These are phyloP conservation scores for Drosophila subpulchrella DNA, from an alignment of 1,140 invertebrate species.

Conservation along the genomic window DNA sequence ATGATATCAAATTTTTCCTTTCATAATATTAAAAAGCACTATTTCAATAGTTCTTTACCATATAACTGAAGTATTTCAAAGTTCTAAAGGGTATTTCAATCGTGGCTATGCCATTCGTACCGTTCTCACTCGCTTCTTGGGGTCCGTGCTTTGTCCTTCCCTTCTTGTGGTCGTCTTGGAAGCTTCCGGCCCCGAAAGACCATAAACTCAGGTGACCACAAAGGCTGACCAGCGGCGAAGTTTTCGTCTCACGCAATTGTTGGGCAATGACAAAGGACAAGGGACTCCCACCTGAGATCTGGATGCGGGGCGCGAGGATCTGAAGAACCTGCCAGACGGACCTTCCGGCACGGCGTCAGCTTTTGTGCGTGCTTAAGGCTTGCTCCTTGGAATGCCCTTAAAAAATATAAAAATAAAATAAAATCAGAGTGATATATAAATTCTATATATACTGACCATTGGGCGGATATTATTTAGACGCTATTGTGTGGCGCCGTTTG, in stretches of 20 bases:
- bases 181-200: slow-evolving; percentile 46
- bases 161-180: slow-evolving; percentile 42
- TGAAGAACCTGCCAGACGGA: slow-evolving; percentile 42
- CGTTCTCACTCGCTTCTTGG: not conserved
- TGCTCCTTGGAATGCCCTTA: not conserved
- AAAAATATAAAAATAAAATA: not conserved
- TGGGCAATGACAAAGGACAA: slow-evolving; percentile 32
- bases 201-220: slow-evolving; percentile 52
- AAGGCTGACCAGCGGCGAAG: slow-evolving; percentile 51
- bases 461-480: slow-evolving; percentile 81
- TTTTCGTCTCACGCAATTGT: slow-evolving; percentile 58
- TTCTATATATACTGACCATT: slow-evolving; percentile 59
- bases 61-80: not conserved
- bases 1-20: too few relatives aligned
- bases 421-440: not conserved
- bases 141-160: slow-evolving; percentile 26
- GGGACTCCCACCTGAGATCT: slow-evolving; percentile 32
- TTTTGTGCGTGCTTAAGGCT: slow-evolving; percentile 68
- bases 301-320: not conserved
- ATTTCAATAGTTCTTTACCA: too few relatives aligned
- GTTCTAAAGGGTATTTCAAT: slow-evolving; percentile 8
- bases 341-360: slow-evolving; percentile 68
- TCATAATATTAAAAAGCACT: too few relatives aligned
- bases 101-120: too few relatives aligned
- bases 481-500: slow-evolving; percentile 75